Evolutionary conservation across 2,888 invertebrate species (phyloP), one percentile per base, ranked within the genome.

Genomic region (Polyommatus icarus): DNA sequence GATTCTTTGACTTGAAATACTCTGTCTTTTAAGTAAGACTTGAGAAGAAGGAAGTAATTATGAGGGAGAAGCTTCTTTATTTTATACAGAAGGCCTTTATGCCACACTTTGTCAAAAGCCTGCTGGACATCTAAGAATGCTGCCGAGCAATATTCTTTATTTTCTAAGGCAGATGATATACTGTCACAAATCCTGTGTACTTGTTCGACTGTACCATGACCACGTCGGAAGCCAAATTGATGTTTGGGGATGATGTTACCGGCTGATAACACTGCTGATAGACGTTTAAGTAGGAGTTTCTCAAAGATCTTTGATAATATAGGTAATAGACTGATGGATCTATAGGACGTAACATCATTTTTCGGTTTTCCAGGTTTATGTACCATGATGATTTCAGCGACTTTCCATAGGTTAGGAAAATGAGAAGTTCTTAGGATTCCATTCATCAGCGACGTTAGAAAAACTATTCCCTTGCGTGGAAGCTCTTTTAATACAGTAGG

Each of bases 161-260:
- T 57, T 57, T 57, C 54, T 57, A 57, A n/a, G 18, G 54, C n/a
- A 57, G 54, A 57, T 18, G 54, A 57, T 57, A 50, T 57, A n/a
- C 57, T n/a, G 12, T 57, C 57, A 57, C n/a, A 57, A 7, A 57
- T 57, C 12, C n/a, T 57, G 6, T 57, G 57, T 18, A 57, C 57
- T 57, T 57, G n/a, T 57, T 57, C 57, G 57, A 57, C 57, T n/a
- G 57, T 57, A 6, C 57, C 57, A 57, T n/a, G 57, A 7, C 57
- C 57, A n/a, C 57, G 57, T n/a, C 57, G 57, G 12, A 57, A 57
- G n/a, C 57, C 57, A n/a, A 57, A 57, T 57, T 57, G n/a, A n/a
- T 57, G 57, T n/a, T n/a, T n/a, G 5, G 18, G 57, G 18, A n/a
- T n/a, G n/a, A n/a, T n/a, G 57, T 57, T 57, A 15, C 57, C 12